A percentile compares a stretch with the other conserved stretches of the same genome.
Evolutionary conservation across 2,797 vertebrate genomes (phyloP).

Genomic region (Microctenopoma steveboyesi): DNA sequence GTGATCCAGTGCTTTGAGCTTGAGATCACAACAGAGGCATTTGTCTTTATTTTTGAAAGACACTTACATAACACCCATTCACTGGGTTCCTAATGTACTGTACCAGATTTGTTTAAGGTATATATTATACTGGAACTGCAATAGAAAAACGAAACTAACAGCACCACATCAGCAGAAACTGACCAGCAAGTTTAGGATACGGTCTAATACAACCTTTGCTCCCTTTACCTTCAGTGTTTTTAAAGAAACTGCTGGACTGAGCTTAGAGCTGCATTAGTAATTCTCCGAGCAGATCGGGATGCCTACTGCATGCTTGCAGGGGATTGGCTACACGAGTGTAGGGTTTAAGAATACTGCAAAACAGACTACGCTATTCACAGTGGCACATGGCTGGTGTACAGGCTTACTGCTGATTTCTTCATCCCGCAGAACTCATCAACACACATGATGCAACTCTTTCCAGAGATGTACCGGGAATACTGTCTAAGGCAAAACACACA

Average conservation of each 20-base stretch:
- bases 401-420: conserved; percentile 36
- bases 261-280: conserved; percentile 66
- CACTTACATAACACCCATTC: neutral
- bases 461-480: conserved; percentile 19
- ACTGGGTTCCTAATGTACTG: accelerated
- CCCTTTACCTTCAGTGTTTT: conserved; percentile 40
- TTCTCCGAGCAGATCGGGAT: conserved; percentile 79
- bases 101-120: neutral
- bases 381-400: conserved; percentile 49
- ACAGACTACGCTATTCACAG: conserved; percentile 66
- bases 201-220: neutral
- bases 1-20: conserved; percentile 46
- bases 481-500: conserved; percentile 3
- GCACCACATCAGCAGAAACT: neutral
- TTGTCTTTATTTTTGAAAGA: conserved; percentile 6
- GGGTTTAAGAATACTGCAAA: conserved; percentile 57
- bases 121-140: conserved; percentile 1
- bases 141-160: neutral
- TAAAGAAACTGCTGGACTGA: conserved; percentile 51
- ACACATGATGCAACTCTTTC: conserved; percentile 23
- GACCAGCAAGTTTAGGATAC: conserved; percentile 3
- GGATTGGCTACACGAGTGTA: conserved; percentile 71
- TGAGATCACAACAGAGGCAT: conserved; percentile 32
- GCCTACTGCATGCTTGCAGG: conserved; percentile 75
- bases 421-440: conserved; percentile 21